phyloP scores from a whole-genome alignment of 2,797 vertebrate genomes.

The Sebastes baramenuke region DNA sequence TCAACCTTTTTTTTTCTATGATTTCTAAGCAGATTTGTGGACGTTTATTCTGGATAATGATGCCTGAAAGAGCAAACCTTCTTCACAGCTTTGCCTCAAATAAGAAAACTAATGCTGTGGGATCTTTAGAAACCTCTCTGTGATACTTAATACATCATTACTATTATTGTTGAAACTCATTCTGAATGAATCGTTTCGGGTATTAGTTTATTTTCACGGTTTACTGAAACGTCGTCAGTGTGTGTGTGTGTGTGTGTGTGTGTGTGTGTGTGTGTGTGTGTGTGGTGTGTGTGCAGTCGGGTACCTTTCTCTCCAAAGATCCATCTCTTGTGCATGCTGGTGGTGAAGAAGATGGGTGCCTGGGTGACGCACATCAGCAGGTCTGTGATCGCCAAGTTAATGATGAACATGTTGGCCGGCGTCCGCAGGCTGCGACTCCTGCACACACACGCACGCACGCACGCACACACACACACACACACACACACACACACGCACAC shows the following conservation, averaged over 20 bases:
- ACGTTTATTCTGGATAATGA: not conserved
- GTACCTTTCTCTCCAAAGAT: slow-evolving; percentile 95
- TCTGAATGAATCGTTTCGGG: not conserved
- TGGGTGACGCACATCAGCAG: slow-evolving; percentile 95
- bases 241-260: not conserved
- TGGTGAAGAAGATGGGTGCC: slow-evolving; percentile 91
- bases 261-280: not conserved
- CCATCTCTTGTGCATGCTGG: slow-evolving; percentile 92
- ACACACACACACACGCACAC: not conserved
- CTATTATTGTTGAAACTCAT: not conserved
- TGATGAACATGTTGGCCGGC: slow-evolving; percentile 91
- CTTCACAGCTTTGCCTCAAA: not conserved
- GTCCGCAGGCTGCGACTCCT: slow-evolving; percentile 91
- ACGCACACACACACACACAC: too few relatives aligned
- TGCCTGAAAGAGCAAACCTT: not conserved
- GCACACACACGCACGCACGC: not conserved
- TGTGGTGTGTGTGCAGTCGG: not conserved
- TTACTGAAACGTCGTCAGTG: not conserved
- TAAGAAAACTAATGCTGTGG: not conserved
- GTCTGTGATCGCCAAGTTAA: slow-evolving; percentile 93
- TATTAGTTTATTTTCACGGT: not conserved
- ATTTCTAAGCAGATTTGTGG: too few relatives aligned
- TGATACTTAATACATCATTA: not conserved
- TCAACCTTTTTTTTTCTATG: too few relatives aligned
- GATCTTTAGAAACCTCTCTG: not conserved